Evolutionary conservation across 1,140 invertebrate species (phyloP), one percentile per base, ranked within the genome.

Genomic region (Drosophila subpulchrella): DNA sequence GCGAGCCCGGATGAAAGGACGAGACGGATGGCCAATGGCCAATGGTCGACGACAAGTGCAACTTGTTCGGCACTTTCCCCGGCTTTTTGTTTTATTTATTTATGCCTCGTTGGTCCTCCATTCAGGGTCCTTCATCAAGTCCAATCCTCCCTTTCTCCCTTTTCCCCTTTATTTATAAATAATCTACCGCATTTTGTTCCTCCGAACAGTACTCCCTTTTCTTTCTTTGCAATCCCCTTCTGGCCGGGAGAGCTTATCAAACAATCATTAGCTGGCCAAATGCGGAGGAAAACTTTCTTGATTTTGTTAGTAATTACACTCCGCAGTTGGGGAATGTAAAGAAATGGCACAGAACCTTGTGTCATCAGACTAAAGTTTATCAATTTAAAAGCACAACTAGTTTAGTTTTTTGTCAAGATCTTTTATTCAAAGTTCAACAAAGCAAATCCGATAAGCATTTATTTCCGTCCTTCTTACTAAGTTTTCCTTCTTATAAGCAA

Each of bases 261-360:
- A 89, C 80, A 89, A 88, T 88, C 83, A 88, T 88, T 89, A 88
- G 83, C 71, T 67, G 36, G 61, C 10, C 63, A 61, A 71, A 42
- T 41, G 60, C 55, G 79, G 47, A 75, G 60, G 66, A 67, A 76
- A 88, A 83, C 44, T 86, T 86, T 78, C 53, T 60, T 42, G 48
- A 77, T 78, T 71, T 77, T 30, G 44, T 75, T 66, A 57, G 58
- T 57, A 70, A 75, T 75, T 84, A 60, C 42, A 17, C 46, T 51
- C 39, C 41, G 42, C n/a, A 15, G n/a, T 27, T 30, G 42, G 12
- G n/a, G 38, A 27, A 38, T 47, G 24, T 47, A 30, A 58, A 30
- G 30, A 8, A 55, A 41, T 34, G 30, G 41, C 50, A 39, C 46
- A 66, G 36, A 24, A 62, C 20, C 63, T 68, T 15, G 50, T 70